Percentiles rank a stretch among this genome's conserved stretches.
Conservation (phyloP, 2,113 vertebrate genomes). For the Gulo gulo region DNA sequence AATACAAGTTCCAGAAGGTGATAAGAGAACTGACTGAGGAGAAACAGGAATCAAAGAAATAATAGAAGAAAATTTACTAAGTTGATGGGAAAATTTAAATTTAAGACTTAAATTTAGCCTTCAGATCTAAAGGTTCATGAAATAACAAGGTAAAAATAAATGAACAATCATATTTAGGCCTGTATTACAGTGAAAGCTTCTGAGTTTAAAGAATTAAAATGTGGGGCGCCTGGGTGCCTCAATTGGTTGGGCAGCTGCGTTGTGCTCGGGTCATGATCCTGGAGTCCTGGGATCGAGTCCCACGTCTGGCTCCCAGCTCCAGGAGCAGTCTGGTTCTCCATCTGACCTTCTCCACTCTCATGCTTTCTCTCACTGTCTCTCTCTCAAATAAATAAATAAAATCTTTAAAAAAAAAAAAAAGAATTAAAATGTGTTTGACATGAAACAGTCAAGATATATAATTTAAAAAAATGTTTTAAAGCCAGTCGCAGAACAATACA, state of each 20-base stretch:
- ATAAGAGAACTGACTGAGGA: neutral
- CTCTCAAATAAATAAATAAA: too few relatives aligned
- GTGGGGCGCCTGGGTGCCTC: neutral
- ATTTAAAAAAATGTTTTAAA: neutral
- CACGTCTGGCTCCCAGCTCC: too few relatives aligned
- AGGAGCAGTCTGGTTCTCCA: too few relatives aligned
- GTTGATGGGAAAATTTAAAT: neutral
- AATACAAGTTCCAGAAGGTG: neutral
- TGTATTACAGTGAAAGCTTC: neutral
- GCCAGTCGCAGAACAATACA: neutral
- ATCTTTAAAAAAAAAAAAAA: neutral
- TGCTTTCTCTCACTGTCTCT: too few relatives aligned
- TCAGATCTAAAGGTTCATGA: neutral
- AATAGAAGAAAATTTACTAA: constrained; percentile 3
- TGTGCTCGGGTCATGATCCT: too few relatives aligned
- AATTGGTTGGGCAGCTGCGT: too few relatives aligned
- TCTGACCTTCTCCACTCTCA: too few relatives aligned
- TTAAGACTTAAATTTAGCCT: constrained; percentile 11
- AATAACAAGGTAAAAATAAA: constrained; percentile 11
- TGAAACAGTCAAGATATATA: neutral
- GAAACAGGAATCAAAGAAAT: neutral
- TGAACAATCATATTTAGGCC: neutral
- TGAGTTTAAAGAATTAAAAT: constrained; percentile 38
- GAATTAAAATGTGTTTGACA: neutral
- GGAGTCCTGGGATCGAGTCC: too few relatives aligned